These are phyloP conservation scores for Apodemia mormo DNA, from an alignment of 2,888 invertebrate species.

Conservation along the genomic window DNA sequence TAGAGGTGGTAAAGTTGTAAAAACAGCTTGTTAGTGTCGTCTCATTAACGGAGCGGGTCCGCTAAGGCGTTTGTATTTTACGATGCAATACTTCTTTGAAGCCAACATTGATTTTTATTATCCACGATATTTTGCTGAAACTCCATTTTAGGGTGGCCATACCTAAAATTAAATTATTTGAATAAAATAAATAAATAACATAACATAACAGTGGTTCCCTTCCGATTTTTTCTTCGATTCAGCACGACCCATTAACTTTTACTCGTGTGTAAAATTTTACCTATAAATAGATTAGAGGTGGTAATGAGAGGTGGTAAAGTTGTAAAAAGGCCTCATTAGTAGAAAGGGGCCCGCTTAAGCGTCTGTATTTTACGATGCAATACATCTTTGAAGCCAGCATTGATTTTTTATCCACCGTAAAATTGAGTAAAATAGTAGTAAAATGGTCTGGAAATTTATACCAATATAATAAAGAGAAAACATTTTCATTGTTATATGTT, in stretches of 20 bases:
- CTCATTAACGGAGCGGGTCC: neutral
- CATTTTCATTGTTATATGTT: too few relatives aligned
- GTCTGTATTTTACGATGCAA: neutral
- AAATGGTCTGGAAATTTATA: too few relatives aligned
- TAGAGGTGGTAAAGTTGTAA: neutral
- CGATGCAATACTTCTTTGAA: constrained; percentile 2
- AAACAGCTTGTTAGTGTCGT: constrained; percentile 2
- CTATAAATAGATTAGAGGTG: neutral
- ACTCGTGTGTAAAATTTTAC: neutral
- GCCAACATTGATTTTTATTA: constrained; percentile 6
- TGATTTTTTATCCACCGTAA: neutral
- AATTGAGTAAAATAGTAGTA: too few relatives aligned
- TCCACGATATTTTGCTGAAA: neutral
- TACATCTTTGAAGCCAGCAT: neutral
- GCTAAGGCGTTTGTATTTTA: neutral
- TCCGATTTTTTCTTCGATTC: too few relatives aligned
- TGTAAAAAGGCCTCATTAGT: neutral
- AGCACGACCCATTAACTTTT: too few relatives aligned
- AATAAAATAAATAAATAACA: too few relatives aligned
- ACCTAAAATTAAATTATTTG: neutral
- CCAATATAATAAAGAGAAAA: too few relatives aligned
- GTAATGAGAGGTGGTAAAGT: neutral
- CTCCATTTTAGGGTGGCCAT: neutral
- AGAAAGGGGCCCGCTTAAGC: neutral
- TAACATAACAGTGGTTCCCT: too few relatives aligned